A percentile compares a stretch with the other conserved stretches of the same genome.
Conservation (phyloP, 1,140 invertebrate genomes). For the Penaeus vannamei region DNA sequence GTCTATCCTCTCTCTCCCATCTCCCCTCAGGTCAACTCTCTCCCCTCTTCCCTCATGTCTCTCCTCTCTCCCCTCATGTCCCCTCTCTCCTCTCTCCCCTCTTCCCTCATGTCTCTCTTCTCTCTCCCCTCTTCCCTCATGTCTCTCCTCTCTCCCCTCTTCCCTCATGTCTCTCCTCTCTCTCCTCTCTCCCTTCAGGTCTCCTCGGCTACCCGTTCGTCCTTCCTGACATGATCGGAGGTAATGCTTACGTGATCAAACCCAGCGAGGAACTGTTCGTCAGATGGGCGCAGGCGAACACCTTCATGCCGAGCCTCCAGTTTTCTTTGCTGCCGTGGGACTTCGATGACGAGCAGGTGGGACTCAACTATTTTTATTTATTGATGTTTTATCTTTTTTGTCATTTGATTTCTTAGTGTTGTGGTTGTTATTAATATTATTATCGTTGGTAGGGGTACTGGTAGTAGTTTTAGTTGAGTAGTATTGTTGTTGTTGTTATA, state of each 20-base stretch:
- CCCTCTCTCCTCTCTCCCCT: background rate
- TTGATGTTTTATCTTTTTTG: background rate
- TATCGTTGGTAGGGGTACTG: too few relatives aligned
- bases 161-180: background rate
- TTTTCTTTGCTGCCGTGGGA: constrained; percentile 92
- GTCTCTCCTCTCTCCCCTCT: background rate
- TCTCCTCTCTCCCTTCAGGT: constrained; percentile 69
- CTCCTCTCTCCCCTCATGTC: background rate
- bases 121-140: background rate
- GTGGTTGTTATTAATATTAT: background rate
- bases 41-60: background rate
- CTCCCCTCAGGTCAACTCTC: background rate
- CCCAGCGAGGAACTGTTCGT: constrained; percentile 86
- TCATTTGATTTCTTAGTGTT: background rate
- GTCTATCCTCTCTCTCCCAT: background rate
- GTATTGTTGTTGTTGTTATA: too few relatives aligned
- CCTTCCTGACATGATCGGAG: constrained; percentile 93
- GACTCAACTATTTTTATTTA: background rate
- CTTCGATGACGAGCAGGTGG: constrained; percentile 79
- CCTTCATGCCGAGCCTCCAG: constrained; percentile 90
- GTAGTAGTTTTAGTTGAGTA: too few relatives aligned
- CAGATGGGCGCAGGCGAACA: constrained; percentile 89
- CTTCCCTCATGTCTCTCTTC: background rate
- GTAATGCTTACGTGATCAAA: constrained; percentile 78
- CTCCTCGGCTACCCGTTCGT: constrained; percentile 88